Conservation (phyloP, 1,140 invertebrate species). For the Bombus impatiens region DNA sequence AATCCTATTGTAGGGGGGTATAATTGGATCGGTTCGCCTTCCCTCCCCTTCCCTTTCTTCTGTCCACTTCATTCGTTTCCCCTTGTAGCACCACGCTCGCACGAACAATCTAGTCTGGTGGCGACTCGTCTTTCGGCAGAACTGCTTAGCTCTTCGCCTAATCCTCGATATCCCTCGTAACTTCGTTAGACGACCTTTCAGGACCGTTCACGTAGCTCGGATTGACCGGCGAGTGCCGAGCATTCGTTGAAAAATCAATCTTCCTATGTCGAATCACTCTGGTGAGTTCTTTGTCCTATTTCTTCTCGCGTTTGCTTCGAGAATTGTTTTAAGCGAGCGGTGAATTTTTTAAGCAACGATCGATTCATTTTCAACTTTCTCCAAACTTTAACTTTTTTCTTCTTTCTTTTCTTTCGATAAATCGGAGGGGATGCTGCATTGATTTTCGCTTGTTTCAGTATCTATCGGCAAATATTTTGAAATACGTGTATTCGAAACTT, state of each 20-base stretch:
- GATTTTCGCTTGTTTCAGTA: too few relatives aligned
- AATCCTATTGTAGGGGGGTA: constrained; percentile 73
- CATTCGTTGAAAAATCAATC: constrained; percentile 61
- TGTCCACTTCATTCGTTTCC: constrained; percentile 70
- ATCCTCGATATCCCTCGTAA: constrained; percentile 65
- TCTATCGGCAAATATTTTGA: too few relatives aligned
- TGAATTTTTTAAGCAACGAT: not conserved
- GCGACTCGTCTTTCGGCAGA: constrained; percentile 67
- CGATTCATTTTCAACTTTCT: too few relatives aligned
- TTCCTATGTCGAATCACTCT: not conserved
- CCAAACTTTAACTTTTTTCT: too few relatives aligned
- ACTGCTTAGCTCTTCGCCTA: constrained; percentile 67
- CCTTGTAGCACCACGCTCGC: constrained; percentile 44
- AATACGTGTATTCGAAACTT: too few relatives aligned
- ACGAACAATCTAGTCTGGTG: constrained; percentile 62
- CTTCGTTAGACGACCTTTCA: constrained; percentile 63
- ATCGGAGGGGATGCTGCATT: too few relatives aligned
- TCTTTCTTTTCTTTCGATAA: too few relatives aligned
- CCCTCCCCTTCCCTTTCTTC: not conserved
- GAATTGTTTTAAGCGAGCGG: not conserved
- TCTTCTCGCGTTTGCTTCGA: not conserved
- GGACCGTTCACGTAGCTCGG: constrained; percentile 36
- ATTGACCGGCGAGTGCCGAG: constrained; percentile 22
- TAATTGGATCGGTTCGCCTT: constrained; percentile 70
- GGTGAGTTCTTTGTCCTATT: too few relatives aligned